phyloP scores from a whole-genome alignment of 2,113 vertebrate genomes.

The Otis tarda region DNA sequence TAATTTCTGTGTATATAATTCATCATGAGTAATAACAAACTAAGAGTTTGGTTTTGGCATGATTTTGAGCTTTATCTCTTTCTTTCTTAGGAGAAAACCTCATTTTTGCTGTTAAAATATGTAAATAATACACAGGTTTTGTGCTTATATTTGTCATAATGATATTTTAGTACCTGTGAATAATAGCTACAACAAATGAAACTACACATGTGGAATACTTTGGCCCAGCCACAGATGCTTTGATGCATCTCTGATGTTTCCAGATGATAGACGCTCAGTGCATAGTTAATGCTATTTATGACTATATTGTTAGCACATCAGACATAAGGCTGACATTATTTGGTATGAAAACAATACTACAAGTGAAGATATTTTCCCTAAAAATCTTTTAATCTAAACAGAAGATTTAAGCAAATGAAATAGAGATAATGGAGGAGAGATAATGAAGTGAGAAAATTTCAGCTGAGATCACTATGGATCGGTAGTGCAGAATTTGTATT shows the following conservation, averaged over 20 bases:
- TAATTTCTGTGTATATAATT: not conserved
- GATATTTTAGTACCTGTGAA: not conserved
- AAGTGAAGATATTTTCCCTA: not conserved
- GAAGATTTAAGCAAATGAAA: not conserved
- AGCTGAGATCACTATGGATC: accelerated
- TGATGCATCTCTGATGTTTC: not conserved
- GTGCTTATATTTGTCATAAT: not conserved
- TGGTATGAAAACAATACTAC: not conserved
- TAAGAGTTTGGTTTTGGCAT: accelerated
- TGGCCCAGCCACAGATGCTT: not conserved
- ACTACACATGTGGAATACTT: not conserved
- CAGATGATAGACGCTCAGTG: too few species aligned
- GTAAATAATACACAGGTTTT: not conserved
- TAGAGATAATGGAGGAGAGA: not conserved
- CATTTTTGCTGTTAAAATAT: not conserved
- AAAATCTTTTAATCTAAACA: not conserved
- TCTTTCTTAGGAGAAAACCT: not conserved
- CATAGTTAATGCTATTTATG: not conserved
- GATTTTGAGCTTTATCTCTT: not conserved
- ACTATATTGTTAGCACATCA: not conserved
- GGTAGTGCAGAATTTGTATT: not conserved
- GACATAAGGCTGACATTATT: not conserved
- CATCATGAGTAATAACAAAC: not conserved
- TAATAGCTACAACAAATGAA: not conserved
- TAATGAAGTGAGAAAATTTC: not conserved